Base-by-base conservation (phyloP, 2,113 vertebrate species). In the Chauna torquata region DNA sequence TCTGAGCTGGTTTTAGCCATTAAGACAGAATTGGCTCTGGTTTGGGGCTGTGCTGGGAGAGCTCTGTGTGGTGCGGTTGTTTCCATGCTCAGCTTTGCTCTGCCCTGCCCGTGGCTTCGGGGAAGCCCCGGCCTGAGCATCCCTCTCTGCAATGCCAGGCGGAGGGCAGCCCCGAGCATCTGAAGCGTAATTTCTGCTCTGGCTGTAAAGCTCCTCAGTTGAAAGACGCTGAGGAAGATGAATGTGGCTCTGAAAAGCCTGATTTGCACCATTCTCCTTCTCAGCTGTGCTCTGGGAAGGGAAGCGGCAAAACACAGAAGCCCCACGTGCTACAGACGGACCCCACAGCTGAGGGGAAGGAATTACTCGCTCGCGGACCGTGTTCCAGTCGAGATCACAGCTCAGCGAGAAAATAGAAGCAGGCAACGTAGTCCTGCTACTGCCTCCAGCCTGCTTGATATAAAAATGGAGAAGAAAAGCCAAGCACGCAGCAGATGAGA, bases 341-440 rank as follows among this genome's bases (percentile, higher is more conserved):
- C 86, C 96, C 93, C 91, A 91, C 64, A n/a, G 94, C 88, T 62
- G 92, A 58, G 72, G 75, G 94, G 59, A 96, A 59, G 79, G 79
- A 90, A 93, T 94, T 45, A 81, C 54, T 88, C 9, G 54, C 82
- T 92, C 17, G 10, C 2, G 3, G 84, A 64, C 69, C 2, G 52
- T 2, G 6, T 10, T 96, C 96, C 93, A 90, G 92, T 86, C 5
- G 82, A 95, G 96, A 96, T 97, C 96, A 95, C 93, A 96, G 96
- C 96, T 62, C 88, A 2, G 44, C 1, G 7, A 90, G 96, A 92
- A 94, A 97, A 97, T 88, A 96, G 87, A 65, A 85, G 84, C 96
- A 85, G 96, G 82, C 68, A 74, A 93, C 92, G 88, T 38, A 90
- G 96, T 78, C 85, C 96, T 94, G 88, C 79, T 92, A 25, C n/a